Percentiles rank a stretch among this genome's conserved stretches.
phyloP scores from a whole-genome alignment of 2,113 vertebrate species.

The Hystrix cristata region DNA sequence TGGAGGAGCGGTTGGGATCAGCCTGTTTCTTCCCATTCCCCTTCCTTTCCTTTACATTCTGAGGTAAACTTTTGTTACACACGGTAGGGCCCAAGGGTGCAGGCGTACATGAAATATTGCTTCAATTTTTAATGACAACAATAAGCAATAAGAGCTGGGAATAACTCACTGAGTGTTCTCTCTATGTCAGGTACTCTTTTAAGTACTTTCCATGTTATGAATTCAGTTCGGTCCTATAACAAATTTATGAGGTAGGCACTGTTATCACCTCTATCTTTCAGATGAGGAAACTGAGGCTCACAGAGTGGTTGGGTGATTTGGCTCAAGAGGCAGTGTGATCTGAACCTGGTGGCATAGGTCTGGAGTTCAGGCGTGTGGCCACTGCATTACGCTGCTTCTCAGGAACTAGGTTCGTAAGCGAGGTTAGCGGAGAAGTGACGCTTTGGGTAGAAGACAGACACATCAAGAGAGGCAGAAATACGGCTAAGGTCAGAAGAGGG shows the following conservation, averaged over 20 bases:
- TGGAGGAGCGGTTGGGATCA: neutral
- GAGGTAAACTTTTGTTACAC: neutral
- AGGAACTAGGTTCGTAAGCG: fast-evolving
- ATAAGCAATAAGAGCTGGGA: neutral
- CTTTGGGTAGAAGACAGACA: neutral
- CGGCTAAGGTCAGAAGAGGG: too few species aligned
- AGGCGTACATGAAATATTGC: neutral
- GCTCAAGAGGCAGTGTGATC: neutral
- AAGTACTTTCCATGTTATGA: neutral
- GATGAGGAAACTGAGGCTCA: neutral
- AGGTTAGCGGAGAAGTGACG: neutral
- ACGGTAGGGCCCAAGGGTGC: neutral
- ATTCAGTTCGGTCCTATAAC: neutral
- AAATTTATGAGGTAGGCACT: neutral
- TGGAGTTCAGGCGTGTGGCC: neutral
- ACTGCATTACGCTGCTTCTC: neutral
- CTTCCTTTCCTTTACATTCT: neutral
- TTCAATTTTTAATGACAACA: neutral
- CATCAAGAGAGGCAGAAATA: neutral
- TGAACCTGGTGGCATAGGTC: neutral
- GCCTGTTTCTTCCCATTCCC: neutral
- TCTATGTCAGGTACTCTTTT: neutral
- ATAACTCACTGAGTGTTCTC: neutral
- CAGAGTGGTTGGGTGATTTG: neutral
- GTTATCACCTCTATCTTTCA: neutral